Conservation (phyloP, 2,113 vertebrate species). For the Lagopus muta region DNA sequence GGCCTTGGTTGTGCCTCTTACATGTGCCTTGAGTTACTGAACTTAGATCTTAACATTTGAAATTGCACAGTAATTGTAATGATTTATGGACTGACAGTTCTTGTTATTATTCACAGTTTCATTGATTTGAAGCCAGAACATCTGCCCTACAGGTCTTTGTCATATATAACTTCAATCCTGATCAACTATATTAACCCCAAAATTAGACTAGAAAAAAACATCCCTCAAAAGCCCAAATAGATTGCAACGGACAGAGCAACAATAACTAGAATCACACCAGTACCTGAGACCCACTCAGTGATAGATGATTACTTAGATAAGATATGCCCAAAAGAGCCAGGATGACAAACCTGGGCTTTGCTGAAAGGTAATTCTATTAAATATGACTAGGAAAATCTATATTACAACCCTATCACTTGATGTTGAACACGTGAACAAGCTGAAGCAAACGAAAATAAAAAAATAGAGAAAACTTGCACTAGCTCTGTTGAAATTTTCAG, state of each 20-base stretch:
- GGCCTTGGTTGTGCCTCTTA: neutral
- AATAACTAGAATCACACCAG: neutral
- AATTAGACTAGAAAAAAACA: accelerated
- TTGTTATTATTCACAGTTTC: neutral
- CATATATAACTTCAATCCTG: accelerated
- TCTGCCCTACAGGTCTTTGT: neutral
- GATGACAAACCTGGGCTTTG: neutral
- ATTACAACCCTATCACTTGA: accelerated
- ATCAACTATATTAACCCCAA: accelerated
- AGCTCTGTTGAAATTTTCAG: neutral
- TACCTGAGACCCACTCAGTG: accelerated
- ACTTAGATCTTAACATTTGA: neutral
- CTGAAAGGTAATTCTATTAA: neutral
- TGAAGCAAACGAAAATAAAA: neutral
- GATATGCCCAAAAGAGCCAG: neutral
- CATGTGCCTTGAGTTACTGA: neutral
- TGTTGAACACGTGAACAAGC: neutral
- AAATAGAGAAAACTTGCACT: neutral
- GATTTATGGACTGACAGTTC: neutral
- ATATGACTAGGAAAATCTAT: neutral
- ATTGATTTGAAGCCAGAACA: neutral
- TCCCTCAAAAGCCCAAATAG: neutral
- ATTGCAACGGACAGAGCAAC: neutral
- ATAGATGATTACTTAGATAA: neutral
- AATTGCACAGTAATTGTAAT: neutral